Evolutionary conservation across 2,888 invertebrate species (phyloP).

Genomic region (Apodemia hepburni): DNA sequence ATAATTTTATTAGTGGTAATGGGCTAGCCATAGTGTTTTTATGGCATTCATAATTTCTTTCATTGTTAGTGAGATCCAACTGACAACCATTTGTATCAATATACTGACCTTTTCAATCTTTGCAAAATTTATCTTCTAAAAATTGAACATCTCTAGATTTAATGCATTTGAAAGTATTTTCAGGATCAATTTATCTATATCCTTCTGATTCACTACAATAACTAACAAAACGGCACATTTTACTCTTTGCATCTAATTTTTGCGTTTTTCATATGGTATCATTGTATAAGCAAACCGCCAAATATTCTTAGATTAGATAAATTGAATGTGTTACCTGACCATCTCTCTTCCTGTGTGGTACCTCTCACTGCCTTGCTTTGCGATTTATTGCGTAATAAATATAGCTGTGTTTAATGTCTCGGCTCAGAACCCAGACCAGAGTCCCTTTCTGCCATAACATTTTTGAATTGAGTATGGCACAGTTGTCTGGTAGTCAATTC

Average conservation of each 20-base stretch:
- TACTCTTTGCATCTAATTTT: constrained; percentile 27
- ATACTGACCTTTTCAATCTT: constrained; percentile 8
- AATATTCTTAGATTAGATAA: constrained; percentile 27
- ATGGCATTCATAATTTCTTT: background rate
- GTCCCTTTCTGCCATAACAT: no score
- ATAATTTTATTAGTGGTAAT: background rate
- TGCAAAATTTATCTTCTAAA: constrained; percentile 22
- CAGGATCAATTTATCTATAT: no score
- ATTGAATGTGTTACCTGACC: constrained; percentile 25
- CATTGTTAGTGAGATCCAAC: constrained; percentile 6
- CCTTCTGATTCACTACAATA: no score
- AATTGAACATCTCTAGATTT: constrained; percentile 25
- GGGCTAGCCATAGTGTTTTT: background rate
- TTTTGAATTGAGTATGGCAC: constrained; percentile 18
- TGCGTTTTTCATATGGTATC: constrained; percentile 24
- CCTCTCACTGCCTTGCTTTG: constrained; percentile 29
- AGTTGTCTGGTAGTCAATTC: constrained; percentile 21
- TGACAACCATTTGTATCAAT: constrained; percentile 14
- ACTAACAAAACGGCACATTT: background rate
- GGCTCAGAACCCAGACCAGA: constrained; percentile 26
- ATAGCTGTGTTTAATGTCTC: background rate
- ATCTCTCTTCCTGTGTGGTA: constrained; percentile 28
- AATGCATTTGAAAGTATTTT: no score
- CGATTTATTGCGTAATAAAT: constrained; percentile 1
- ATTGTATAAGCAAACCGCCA: constrained; percentile 30